Evolutionary conservation across 2,797 vertebrate genomes (phyloP).

Genomic region (Brachymystax lenok): DNA sequence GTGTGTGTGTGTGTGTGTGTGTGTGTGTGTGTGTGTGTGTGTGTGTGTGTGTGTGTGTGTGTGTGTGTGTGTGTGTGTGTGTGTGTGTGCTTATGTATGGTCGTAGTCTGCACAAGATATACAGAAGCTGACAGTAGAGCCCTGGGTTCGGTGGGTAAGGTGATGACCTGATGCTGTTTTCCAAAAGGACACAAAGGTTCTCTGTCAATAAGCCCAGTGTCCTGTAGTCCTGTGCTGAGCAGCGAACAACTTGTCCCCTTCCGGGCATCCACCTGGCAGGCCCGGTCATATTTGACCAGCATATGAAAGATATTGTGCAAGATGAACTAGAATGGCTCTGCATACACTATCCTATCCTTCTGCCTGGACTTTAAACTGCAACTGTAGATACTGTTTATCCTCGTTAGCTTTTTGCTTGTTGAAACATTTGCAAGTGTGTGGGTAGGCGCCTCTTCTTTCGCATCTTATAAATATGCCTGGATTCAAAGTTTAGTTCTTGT

Average conservation of each 20-base stretch:
- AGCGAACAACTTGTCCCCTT: neutral
- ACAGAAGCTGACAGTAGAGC: too few species aligned
- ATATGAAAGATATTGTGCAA: slow-evolving; percentile 4
- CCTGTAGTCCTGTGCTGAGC: neutral
- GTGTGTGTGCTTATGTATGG: too few species aligned
- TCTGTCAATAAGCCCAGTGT: neutral
- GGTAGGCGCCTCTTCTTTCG: neutral
- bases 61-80: too few species aligned
- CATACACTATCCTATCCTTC: neutral
- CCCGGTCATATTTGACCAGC: neutral
- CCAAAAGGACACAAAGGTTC: neutral
- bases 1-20: too few species aligned
- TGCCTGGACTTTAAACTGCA: neutral
- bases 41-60: too few species aligned
- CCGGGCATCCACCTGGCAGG: neutral
- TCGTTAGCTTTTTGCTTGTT: neutral
- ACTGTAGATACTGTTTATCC: neutral
- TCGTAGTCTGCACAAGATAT: too few species aligned
- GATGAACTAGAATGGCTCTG: neutral
- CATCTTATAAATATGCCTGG: neutral
- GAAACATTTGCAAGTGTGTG: neutral
- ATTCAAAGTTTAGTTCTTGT: slow-evolving; percentile 2
- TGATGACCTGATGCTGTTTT: neutral
- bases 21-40: too few species aligned
- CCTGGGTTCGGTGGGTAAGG: neutral